Base-by-base conservation (phyloP, 2,797 vertebrate species). In the Sebastes hopkinsi region DNA sequence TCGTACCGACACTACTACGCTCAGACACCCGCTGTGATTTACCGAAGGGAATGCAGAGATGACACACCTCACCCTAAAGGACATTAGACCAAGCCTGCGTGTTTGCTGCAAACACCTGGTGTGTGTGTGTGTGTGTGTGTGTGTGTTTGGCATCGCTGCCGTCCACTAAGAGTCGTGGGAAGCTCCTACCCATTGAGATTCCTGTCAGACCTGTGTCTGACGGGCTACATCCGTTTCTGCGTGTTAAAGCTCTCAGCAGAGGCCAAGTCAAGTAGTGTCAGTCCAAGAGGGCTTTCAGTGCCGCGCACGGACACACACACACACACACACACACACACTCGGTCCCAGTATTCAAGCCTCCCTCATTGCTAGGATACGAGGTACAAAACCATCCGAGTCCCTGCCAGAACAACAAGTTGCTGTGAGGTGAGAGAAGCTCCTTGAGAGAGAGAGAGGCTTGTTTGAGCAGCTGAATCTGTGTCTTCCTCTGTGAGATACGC, bases 321-420 rank as follows among this genome's bases (percentile, higher is more conserved):
- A 30, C 29, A 32, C 30, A 32, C 30, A 32, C 30, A 32, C 32
- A 32, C 29, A 30, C 29, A 30, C 69, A 62, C 79, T 0, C 60
- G 30, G 46, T 60, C 67, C 77, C 72, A 75, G 59, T 66, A 73
- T 56, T 77, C 82, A 85, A 81, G 78, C 75, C 73, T 68, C 74
- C 54, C 20, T 32, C 79, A 87, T 85, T 90, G 89, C 91, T 89
- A 87, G 84, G 88, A 88, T 85, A 89, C 83, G 86, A 86, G 72
- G 58, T 79, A 87, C 72, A 89, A 87, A 91, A 88, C 72, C 72
- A 76, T 84, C 73, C 54, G 67, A 69, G 72, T 29, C 30, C 16
- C 32, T 62, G 77, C 59, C 73, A 88, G 79, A 78, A 72, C 80
- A 83, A 72, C 80, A 70, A 80, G 77, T 34, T 34, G 9, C 59